Conservation (phyloP, 2,888 invertebrate genomes). For the Phragmatobia fuliginosa region DNA sequence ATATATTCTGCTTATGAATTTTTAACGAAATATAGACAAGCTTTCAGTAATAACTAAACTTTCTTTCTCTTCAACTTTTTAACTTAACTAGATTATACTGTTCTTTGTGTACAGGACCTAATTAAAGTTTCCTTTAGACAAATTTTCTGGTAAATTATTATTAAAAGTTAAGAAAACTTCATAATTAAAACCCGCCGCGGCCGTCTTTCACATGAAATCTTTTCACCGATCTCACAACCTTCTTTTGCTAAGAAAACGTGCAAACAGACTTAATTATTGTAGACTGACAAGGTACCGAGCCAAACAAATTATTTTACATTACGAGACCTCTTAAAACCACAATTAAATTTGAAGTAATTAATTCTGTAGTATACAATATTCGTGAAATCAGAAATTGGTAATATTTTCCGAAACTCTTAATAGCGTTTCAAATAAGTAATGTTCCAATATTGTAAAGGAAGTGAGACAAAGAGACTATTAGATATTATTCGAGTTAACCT, state of each 20-base stretch:
- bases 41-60: constrained; percentile 24
- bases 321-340: constrained; percentile 19
- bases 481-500: neutral
- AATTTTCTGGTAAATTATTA: constrained; percentile 76
- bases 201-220: constrained; percentile 57
- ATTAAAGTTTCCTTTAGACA: constrained; percentile 71
- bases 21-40: constrained; percentile 19
- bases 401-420: constrained; percentile 22
- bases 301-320: constrained; percentile 39
- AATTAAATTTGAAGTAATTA: constrained; percentile 42
- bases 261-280: constrained; percentile 49
- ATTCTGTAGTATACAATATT: constrained; percentile 26
- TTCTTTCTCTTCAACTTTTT: constrained; percentile 33
- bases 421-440: neutral
- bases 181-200: constrained; percentile 67
- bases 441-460: constrained; percentile 2
- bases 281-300: constrained; percentile 26
- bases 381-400: constrained; percentile 17
- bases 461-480: neutral
- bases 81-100: constrained; percentile 51
- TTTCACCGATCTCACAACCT: constrained; percentile 48
- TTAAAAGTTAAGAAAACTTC: constrained; percentile 69
- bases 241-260: constrained; percentile 41
- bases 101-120: constrained; percentile 69
- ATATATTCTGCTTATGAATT: constrained; percentile 18